phyloP scores from a whole-genome alignment of 2,113 vertebrate species.

The Scomber japonicus region DNA sequence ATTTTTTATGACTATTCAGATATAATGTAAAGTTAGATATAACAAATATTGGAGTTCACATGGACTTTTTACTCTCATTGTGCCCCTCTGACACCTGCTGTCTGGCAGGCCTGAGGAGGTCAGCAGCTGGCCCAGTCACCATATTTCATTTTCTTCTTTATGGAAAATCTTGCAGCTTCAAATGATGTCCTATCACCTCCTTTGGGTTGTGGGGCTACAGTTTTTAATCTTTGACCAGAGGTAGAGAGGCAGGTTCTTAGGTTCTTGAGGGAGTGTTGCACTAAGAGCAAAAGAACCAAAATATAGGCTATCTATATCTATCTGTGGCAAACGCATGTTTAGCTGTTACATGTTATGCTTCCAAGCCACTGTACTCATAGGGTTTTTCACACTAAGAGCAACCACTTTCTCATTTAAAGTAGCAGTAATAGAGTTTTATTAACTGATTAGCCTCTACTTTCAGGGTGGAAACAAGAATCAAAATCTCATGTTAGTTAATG shows the following conservation, averaged over 20 bases:
- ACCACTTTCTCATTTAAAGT: slow-evolving; percentile 53
- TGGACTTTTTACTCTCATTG: slow-evolving; percentile 14
- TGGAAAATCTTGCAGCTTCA: slow-evolving; percentile 61
- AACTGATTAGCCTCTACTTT: slow-evolving; percentile 78
- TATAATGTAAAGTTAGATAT: neutral
- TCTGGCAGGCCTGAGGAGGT: slow-evolving; percentile 67
- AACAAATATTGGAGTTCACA: slow-evolving; percentile 21
- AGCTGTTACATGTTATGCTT: slow-evolving; percentile 21
- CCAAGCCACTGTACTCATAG: slow-evolving; percentile 31
- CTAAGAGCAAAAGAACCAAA: slow-evolving; percentile 17
- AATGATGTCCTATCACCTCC: slow-evolving; percentile 56
- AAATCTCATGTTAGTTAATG: slow-evolving; percentile 76
- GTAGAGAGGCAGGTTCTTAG: slow-evolving; percentile 41
- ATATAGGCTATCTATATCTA: slow-evolving; percentile 27
- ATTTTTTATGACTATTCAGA: neutral
- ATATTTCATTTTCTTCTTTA: slow-evolving; percentile 65
- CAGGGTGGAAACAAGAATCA: slow-evolving; percentile 74
- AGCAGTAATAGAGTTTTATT: slow-evolving; percentile 72
- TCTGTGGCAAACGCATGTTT: slow-evolving; percentile 20
- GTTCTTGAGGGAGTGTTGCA: slow-evolving; percentile 42
- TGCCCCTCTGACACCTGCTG: slow-evolving; percentile 54
- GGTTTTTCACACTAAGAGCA: slow-evolving; percentile 52
- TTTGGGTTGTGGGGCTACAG: slow-evolving; percentile 36
- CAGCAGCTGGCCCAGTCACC: slow-evolving; percentile 64
- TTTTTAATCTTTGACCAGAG: slow-evolving; percentile 69